phyloP scores from a whole-genome alignment of 2,113 vertebrate species.

The Neoarius graeffei region DNA sequence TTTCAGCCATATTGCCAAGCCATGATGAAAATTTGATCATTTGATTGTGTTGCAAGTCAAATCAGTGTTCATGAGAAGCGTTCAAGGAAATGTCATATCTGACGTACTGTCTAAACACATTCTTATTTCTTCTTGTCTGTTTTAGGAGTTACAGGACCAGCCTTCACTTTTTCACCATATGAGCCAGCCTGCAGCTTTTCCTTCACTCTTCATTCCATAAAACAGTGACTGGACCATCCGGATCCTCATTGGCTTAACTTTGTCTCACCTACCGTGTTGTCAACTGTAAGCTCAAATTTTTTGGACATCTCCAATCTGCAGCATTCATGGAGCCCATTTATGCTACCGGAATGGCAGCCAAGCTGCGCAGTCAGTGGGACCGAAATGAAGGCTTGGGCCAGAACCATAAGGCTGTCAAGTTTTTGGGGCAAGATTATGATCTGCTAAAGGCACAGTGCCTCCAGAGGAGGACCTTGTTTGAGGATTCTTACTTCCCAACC shows the following conservation, averaged over 20 bases:
- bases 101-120: not conserved
- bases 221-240: conserved; percentile 36
- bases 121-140: not conserved
- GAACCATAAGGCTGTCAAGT: conserved; percentile 84
- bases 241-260: not conserved
- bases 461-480: conserved; percentile 73
- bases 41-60: not conserved
- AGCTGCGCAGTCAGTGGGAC: conserved; percentile 81
- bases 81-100: not conserved
- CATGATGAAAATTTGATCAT: not conserved
- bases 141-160: conserved; percentile 9
- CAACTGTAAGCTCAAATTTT: not conserved
- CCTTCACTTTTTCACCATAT: not conserved
- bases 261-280: not conserved
- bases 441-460: conserved; percentile 65
- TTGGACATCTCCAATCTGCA: not conserved
- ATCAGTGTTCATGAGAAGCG: not conserved
- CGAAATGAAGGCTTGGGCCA: conserved; percentile 80
- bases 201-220: conserved; percentile 1
- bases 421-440: conserved; percentile 83
- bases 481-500: conserved; percentile 75
- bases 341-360: conserved; percentile 83
- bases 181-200: not conserved
- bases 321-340: conserved; percentile 67
- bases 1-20: not conserved